Evolutionary conservation across 2,797 vertebrate genomes (phyloP), one percentile per base, ranked within the genome.

Genomic region (Sus cebifrons): DNA sequence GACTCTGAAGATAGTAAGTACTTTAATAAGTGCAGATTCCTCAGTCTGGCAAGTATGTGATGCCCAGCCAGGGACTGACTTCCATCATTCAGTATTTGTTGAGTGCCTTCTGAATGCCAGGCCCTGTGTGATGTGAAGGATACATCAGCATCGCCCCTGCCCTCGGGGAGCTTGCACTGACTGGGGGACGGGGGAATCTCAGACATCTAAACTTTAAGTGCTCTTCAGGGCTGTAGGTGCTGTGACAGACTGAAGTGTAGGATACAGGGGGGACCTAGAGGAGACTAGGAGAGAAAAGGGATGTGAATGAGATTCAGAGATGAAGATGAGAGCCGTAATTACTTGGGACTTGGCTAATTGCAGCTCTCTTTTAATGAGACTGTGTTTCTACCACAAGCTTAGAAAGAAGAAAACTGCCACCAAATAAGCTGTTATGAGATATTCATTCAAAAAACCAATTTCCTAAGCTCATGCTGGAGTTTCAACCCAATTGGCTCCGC

Each of bases 361-460:
- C 21, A 32, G 71, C 36, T 77, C 27, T n/a, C 56, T 32, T 15
- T 73, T 77, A 67, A 77, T 73, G 36, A 88, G 60, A 83, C 74
- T 49, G 27, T 49, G 23, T 44, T 86, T 85, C 58, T 82, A 40
- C 44, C 5, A 62, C 54, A 62, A 36, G n/a, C 86, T 68, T 54
- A 92, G 32, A 92, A 95, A 75, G 67, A 94, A 86, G n/a, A 86
- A 62, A 96, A 71, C 68, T 36, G 20, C 75, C 58, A 77, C 13
- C 54, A 86, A 86, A 71, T 58, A 52, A 92, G 67, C 5, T 71
- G 20, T 73, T 62, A 29, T 64, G 64, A 81, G 3, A 40, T 27
- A 87, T 70, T 74, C 25, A 29, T 71, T 15, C 17, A 78, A 75
- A 95, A 84, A 79, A n/a, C 4, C 21, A 60, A 58, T 71, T 73